A percentile compares a stretch with the other conserved stretches of the same genome.
These are phyloP conservation scores for Nymphalis c-album DNA, from an alignment of 2,888 invertebrate species.

Conservation along the genomic window DNA sequence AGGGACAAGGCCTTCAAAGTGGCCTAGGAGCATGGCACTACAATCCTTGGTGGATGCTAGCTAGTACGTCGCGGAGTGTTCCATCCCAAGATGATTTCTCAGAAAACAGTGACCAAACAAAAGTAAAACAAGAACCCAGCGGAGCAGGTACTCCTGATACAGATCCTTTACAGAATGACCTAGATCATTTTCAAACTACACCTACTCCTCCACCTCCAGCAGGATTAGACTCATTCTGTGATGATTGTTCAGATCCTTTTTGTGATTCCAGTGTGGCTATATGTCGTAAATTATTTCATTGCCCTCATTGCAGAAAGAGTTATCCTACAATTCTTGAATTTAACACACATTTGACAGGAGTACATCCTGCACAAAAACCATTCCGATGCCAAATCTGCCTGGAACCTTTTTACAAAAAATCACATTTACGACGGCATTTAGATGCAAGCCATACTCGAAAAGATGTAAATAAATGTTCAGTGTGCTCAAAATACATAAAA, in stretches of 20 bases:
- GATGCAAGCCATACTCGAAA: conserved; percentile 77
- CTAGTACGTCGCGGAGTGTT: conserved; percentile 72
- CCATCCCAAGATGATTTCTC: conserved; percentile 74
- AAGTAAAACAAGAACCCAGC: conserved; percentile 74
- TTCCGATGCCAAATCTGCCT: conserved; percentile 80
- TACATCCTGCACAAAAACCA: conserved; percentile 78
- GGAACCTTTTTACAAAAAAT: conserved; percentile 78
- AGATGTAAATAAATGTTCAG: conserved; percentile 80
- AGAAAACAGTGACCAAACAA: conserved; percentile 70
- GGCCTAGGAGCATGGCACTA: conserved; percentile 77
- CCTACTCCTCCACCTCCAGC: conserved; percentile 73
- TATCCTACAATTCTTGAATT: conserved; percentile 79
- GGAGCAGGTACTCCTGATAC: conserved; percentile 71
- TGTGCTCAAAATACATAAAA: conserved; percentile 80
- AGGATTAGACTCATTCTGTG: conserved; percentile 75
- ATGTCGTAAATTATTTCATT: conserved; percentile 78
- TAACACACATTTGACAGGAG: conserved; percentile 77
- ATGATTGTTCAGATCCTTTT: conserved; percentile 79
- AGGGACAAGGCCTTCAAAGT: conserved; percentile 66
- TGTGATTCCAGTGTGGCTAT: conserved; percentile 73
- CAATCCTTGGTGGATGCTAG: conserved; percentile 81
- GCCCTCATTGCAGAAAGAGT: conserved; percentile 80
- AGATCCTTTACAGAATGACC: conserved; percentile 66
- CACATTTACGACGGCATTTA: conserved; percentile 75
- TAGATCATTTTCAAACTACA: conserved; percentile 63